Percentiles rank a stretch among this genome's conserved stretches.
Evolutionary conservation across 1,140 invertebrate species (phyloP).

Genomic region (Zaprionus nigranus): DNA sequence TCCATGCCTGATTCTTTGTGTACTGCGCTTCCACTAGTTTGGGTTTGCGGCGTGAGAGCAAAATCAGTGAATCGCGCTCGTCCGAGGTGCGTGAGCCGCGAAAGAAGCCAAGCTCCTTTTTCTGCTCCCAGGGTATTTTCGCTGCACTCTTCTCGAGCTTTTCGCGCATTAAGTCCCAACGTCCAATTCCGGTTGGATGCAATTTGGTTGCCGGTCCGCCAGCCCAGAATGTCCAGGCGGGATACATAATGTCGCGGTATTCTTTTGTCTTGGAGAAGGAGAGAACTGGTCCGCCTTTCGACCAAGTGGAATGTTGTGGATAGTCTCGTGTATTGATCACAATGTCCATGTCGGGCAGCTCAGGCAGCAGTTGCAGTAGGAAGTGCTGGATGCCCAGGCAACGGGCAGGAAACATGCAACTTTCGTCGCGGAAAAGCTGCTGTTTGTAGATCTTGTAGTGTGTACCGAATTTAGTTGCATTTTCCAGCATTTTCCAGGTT

Average conservation of each 20-base stretch:
- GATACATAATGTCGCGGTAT: conserved; percentile 97
- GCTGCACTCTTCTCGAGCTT: conserved; percentile 89
- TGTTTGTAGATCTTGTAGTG: conserved; percentile 92
- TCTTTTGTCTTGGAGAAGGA: conserved; percentile 97
- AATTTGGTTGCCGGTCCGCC: conserved; percentile 97
- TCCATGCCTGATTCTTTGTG: conserved; percentile 99
- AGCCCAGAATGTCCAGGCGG: conserved; percentile 99
- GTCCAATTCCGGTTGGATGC: conserved; percentile 95
- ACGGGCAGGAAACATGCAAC: conserved; percentile 96
- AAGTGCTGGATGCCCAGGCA: conserved; percentile 97
- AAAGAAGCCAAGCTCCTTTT: conserved; percentile 93
- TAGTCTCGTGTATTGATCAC: conserved; percentile 96
- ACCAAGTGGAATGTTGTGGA: conserved; percentile 88
- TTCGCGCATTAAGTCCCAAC: conserved; percentile 94
- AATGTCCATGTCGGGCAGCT: conserved; percentile 93
- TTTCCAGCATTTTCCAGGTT: conserved; percentile 87
- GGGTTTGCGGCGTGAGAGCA: conserved; percentile 92
- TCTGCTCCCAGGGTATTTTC: conserved; percentile 91
- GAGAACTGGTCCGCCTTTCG: conserved; percentile 89
- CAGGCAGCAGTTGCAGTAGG: conserved; percentile 88
- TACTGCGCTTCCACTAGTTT: conserved; percentile 96
- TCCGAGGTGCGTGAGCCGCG: conserved; percentile 96
- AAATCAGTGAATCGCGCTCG: conserved; percentile 95
- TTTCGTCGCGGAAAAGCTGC: conserved; percentile 91
- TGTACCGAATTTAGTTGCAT: conserved; percentile 86